Conservation (phyloP, 2,113 vertebrate species). For the Gasterosteus nipponicus region DNA sequence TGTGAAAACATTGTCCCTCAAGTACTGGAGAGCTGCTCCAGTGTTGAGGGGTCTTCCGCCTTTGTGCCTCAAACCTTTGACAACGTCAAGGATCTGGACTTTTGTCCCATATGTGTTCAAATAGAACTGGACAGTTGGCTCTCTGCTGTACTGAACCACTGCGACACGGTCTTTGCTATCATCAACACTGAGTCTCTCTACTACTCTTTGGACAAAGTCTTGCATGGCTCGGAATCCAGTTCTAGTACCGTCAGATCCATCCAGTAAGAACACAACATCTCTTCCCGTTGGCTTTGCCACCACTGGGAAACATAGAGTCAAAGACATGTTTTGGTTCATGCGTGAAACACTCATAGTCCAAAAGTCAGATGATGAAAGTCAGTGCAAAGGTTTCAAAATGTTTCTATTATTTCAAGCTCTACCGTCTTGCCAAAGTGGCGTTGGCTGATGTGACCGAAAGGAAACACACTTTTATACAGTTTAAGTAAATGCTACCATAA, state of each 20-base stretch:
- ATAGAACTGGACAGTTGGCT: conserved; percentile 53
- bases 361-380: background rate
- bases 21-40: conserved; percentile 79
- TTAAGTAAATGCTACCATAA: background rate
- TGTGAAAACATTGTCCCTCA: conserved; percentile 77
- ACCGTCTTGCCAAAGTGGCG: background rate
- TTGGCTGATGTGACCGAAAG: background rate
- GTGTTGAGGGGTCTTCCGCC: conserved; percentile 77
- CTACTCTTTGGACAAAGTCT: conserved; percentile 59
- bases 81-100: conserved; percentile 7
- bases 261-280: conserved; percentile 77
- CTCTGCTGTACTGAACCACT: conserved; percentile 65
- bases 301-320: conserved; percentile 29
- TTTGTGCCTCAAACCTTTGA: conserved; percentile 33
- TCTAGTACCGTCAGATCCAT: conserved; percentile 52
- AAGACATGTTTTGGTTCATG: background rate
- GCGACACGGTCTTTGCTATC: conserved; percentile 57
- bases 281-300: conserved; percentile 16
- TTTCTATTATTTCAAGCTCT: too few relatives aligned
- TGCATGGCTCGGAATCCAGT: conserved; percentile 40
- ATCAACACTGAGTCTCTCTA: conserved; percentile 59
- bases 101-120: conserved; percentile 36
- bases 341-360: fast-evolving
- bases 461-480: background rate
- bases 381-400: background rate